Base-by-base conservation (phyloP, 2,113 vertebrate genomes). In the Chlorodrepanis virens region DNA sequence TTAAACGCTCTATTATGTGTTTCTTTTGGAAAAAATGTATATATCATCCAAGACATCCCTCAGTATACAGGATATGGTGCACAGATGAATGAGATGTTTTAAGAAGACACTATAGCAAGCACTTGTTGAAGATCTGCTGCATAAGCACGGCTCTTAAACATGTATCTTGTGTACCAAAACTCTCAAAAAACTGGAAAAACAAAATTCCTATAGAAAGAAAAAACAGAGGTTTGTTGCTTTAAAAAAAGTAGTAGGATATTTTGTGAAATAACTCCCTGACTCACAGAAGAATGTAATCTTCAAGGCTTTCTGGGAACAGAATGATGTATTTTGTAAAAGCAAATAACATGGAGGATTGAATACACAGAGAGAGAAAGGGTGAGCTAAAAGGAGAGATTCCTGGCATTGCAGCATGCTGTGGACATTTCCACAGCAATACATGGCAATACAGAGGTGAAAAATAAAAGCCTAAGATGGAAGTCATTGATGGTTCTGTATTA, bases 261-360 rank as follows among this genome's bases (percentile, higher is more conserved):
- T 69, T 39, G 42, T 54, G 35, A 94, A 94, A 28, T 79, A 91
- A 70, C n/a, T 75, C 50, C 67, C 24, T 40, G 47, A 8, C 35
- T 93, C 49, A 35, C 33, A 54, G 21, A 93, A 82, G 85, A 95
- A 87, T 83, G 91, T 33, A 77, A 75, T 79, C 82, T 86, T 89
- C 60, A 67, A 83, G 92, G 56, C 49, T 82, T 90, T 94, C 80
- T 91, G 84, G 85, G 94, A 96, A 64, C 63, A 59, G 70, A 93
- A 84, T 33, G 53, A 89, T 82, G 33, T 59, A 92, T 80, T 92
- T 87, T 82, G 88, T 83, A 75, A 95, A 95, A 87, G 94, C 83
- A 97, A 95, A 94, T 75, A 95, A 84, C 9, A 5, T 0, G 0
- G 35, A 91, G 61, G 78, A 78, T 85, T 95, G 83, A 95, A 91